phyloP scores from a whole-genome alignment of 2,797 vertebrate genomes.

The Paedocypris micromegethes region DNA sequence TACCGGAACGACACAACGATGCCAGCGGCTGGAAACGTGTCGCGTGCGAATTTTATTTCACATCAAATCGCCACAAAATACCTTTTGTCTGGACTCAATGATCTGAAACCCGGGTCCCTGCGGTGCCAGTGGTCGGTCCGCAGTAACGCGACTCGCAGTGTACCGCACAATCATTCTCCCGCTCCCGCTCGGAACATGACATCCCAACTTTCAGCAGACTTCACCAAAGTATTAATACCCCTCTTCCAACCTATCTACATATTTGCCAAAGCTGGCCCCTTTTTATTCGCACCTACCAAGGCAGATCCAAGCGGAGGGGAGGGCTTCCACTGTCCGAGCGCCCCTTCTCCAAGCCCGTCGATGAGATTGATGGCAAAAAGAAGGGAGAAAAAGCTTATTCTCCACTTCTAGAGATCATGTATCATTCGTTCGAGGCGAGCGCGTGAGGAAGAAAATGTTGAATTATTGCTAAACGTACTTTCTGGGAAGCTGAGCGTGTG shows the following conservation, averaged over 20 bases:
- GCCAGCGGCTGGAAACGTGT: neutral
- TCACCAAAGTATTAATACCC: slow-evolving; percentile 70
- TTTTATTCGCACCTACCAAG: slow-evolving; percentile 75
- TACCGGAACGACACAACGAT: neutral
- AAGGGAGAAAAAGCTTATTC: slow-evolving; percentile 59
- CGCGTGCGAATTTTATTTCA: slow-evolving; percentile 27
- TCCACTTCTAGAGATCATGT: slow-evolving; percentile 53
- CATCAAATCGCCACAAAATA: slow-evolving; percentile 49
- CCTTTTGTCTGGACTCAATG: slow-evolving; percentile 77
- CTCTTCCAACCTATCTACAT: slow-evolving; percentile 68
- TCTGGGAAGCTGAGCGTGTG: slow-evolving; percentile 75
- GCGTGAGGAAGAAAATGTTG: slow-evolving; percentile 48
- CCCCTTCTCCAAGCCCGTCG: slow-evolving; percentile 55
- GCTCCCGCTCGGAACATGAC: slow-evolving; percentile 66
- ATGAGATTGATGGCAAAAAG: slow-evolving; percentile 53
- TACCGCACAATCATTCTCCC: slow-evolving; percentile 54
- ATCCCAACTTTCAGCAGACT: slow-evolving; percentile 77
- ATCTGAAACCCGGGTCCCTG: slow-evolving; percentile 70
- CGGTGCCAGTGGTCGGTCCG: slow-evolving; percentile 64
- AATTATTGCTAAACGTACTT: slow-evolving; percentile 70
- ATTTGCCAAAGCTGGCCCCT: slow-evolving; percentile 50
- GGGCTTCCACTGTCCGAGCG: slow-evolving; percentile 57
- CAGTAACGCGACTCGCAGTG: slow-evolving; percentile 54
- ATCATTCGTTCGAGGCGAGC: slow-evolving; percentile 42
- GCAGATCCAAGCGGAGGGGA: slow-evolving; percentile 68